A percentile compares a stretch with the other conserved stretches of the same genome.
Evolutionary conservation across 1,140 invertebrate genomes (phyloP).

Genomic region (Brachionus rubens): DNA sequence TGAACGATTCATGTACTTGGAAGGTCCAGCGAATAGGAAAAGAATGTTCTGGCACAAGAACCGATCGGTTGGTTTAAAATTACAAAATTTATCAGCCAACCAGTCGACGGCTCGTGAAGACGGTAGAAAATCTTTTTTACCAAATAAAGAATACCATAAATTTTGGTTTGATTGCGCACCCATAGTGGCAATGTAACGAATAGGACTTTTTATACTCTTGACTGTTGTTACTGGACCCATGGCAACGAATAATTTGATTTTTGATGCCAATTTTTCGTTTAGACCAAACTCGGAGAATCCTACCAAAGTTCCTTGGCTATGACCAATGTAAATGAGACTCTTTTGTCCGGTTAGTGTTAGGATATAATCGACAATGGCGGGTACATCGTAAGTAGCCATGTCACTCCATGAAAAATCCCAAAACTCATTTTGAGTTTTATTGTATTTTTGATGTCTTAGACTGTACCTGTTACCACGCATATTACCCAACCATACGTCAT

Average conservation of each 20-base stretch:
- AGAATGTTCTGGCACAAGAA: conserved; percentile 52
- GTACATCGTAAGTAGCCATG: conserved; percentile 71
- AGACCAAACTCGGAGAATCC: conserved; percentile 58
- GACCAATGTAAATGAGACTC: conserved; percentile 69
- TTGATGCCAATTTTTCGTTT: conserved; percentile 49
- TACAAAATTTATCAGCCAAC: conserved; percentile 49
- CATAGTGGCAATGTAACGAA: conserved; percentile 51
- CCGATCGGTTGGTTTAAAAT: neutral
- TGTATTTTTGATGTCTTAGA: conserved; percentile 58
- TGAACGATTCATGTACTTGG: conserved; percentile 49
- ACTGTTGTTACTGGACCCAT: conserved; percentile 74
- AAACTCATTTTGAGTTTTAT: conserved; percentile 65
- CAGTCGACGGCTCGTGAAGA: conserved; percentile 48
- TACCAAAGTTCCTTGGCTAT: conserved; percentile 68
- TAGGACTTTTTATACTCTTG: conserved; percentile 68
- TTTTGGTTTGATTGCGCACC: conserved; percentile 36
- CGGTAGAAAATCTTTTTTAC: conserved; percentile 52
- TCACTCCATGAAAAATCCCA: conserved; percentile 75
- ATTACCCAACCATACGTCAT: conserved; percentile 73
- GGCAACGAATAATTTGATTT: conserved; percentile 61
- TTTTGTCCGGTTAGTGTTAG: conserved; percentile 62
- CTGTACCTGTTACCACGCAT: conserved; percentile 67
- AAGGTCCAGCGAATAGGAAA: conserved; percentile 51
- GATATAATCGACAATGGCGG: conserved; percentile 68
- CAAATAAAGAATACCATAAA: conserved; percentile 51